A percentile compares a stretch with the other conserved stretches of the same genome.
Conservation (phyloP, 2,113 vertebrate species). For the Thinocorus orbignyianus region DNA sequence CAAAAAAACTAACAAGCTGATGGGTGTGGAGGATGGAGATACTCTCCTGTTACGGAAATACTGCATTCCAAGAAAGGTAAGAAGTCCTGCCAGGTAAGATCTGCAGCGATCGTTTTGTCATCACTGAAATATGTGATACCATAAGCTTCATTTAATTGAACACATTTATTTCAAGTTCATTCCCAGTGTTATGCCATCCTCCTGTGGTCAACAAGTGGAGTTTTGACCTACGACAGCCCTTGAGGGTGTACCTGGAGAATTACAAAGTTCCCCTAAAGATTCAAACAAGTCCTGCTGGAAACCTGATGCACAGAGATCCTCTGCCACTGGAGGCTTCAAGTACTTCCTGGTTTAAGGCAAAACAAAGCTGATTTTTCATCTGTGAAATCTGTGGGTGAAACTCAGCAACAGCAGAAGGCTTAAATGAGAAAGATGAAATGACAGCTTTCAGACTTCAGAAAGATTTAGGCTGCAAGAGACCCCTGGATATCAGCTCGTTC, state of each 20-base stretch:
- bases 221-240: not conserved
- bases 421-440: not conserved
- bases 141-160: not conserved
- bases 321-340: not conserved
- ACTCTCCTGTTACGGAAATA: conserved; percentile 14
- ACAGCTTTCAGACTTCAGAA: not conserved
- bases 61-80: conserved; percentile 4
- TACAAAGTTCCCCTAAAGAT: not conserved
- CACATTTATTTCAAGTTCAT: not conserved
- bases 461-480: not conserved
- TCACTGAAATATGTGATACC: not conserved
- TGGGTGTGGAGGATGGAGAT: not conserved
- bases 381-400: not conserved
- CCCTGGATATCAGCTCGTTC: not conserved
- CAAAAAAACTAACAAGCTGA: not conserved
- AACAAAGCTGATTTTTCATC: not conserved
- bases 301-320: not conserved
- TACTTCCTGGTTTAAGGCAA: not conserved
- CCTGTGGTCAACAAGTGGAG: not conserved
- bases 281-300: not conserved
- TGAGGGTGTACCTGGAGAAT: not conserved
- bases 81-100: not conserved
- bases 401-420: not conserved
- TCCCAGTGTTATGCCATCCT: not conserved
- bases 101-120: not conserved